Evolutionary conservation across 2,113 vertebrate species (phyloP).

Genomic region (Percina caprodes): DNA sequence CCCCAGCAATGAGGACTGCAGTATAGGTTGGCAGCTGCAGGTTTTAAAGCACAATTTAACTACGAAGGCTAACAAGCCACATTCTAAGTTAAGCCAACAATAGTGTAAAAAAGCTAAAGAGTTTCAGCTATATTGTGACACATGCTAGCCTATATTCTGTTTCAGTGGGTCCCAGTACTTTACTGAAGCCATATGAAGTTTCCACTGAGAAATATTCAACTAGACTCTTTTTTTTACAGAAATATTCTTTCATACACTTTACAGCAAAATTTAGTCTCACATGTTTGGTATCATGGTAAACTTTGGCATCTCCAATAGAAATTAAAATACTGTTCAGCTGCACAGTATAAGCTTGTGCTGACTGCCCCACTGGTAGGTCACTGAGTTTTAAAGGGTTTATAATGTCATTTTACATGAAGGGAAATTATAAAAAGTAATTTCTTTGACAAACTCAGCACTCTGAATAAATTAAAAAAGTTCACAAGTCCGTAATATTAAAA

Average conservation of each 20-base stretch:
- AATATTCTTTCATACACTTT: background rate
- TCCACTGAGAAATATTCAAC: background rate
- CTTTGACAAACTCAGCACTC: background rate
- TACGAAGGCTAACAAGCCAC: background rate
- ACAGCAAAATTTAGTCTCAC: background rate
- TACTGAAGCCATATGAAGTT: background rate
- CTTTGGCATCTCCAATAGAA: background rate
- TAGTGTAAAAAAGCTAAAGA: background rate
- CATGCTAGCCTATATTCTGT: background rate
- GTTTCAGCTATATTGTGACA: background rate
- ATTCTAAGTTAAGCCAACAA: background rate
- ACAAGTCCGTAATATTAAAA: background rate
- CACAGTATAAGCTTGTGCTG: background rate
- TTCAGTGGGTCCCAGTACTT: background rate
- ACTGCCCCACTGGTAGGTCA: background rate
- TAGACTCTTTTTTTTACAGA: background rate
- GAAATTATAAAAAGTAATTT: too few relatives aligned
- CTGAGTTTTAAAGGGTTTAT: background rate
- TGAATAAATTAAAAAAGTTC: background rate
- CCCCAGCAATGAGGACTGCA: background rate
- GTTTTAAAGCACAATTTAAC: background rate
- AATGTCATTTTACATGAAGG: background rate
- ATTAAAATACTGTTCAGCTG: background rate
- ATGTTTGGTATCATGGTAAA: background rate
- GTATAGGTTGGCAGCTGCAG: conserved; percentile 20